Evolutionary conservation across 2,113 vertebrate genomes (phyloP), one percentile per base, ranked within the genome.

Genomic region (Eidolon helvum): DNA sequence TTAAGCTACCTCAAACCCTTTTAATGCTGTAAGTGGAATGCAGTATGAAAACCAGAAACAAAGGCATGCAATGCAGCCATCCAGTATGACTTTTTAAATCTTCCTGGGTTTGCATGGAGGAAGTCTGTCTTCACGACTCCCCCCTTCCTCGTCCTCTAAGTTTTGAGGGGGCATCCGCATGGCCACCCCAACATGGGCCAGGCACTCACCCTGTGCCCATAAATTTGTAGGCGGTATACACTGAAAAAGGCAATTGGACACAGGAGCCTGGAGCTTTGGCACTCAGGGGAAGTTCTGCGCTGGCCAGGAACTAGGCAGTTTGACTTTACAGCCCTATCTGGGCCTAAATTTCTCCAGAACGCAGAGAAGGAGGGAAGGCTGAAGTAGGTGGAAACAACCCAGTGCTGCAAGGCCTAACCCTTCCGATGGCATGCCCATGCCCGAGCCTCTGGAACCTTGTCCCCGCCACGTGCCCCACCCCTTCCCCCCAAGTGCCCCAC

Each of bases 1-100:
- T 88, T 83, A 88, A 90, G 69, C 14, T 35, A 22, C 22, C 63
- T 87, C 38, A 50, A 68, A 71, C 12, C 12, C 53, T 95, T 89
- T 78, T 28, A 74, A 59, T 55, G 38, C 35, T 68, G 21, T 72
- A 88, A 90, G 61, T 87, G 26, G 61, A 92, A 90, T 24, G 50
- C 5, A n/a, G 30, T 18, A 35, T 18, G 48, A 96, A 77, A 87
- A 26, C 48, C 28, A 9, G 4, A 55, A 86, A 68, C 48, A 88
- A 92, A 71, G 4, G 21, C 26, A 12, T 4, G 3, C 16, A 45
- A 26, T 10, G 10, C 1, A 6, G 30, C 53, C 21, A 19, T 53
- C 33, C 55, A 16, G 21, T 30, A 38, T 53, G 30, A 78, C 74
- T 53, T 93, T 59, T 65, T 28, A 63, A 38, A 50, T n/a, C 19